phyloP scores from a whole-genome alignment of 2,113 vertebrate species.

The Pedetes capensis region DNA sequence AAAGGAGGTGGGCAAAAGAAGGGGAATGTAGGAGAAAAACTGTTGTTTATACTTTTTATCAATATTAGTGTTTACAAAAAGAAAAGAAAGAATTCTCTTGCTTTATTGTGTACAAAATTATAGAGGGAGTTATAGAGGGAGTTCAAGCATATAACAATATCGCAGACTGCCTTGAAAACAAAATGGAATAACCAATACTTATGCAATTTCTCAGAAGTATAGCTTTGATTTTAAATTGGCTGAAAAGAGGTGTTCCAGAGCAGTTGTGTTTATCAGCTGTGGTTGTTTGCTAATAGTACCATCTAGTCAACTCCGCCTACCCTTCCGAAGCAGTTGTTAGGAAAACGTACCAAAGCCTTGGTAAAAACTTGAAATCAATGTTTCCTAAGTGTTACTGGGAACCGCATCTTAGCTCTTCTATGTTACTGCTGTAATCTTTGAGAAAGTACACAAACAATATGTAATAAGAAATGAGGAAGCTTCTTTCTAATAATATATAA shows the following conservation, averaged over 20 bases:
- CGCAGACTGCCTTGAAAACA: slow-evolving; percentile 33
- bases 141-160: slow-evolving; percentile 37
- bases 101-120: slow-evolving; percentile 51
- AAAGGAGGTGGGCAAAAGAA: not conserved
- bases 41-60: slow-evolving; percentile 32
- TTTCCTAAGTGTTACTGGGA: slow-evolving; percentile 15
- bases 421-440: not conserved
- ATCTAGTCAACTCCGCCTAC: not conserved
- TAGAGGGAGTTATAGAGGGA: slow-evolving; percentile 10
- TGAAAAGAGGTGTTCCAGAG: slow-evolving; percentile 52
- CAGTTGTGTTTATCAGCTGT: not conserved
- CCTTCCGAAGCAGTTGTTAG: not conserved
- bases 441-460: slow-evolving; percentile 12
- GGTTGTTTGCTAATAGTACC: slow-evolving; percentile 34
- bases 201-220: slow-evolving; percentile 60
- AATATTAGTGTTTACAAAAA: slow-evolving; percentile 26
- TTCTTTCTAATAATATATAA: not conserved
- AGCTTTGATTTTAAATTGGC: slow-evolving; percentile 53
- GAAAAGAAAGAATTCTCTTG: slow-evolving; percentile 32
- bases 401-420: not conserved
- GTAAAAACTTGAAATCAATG: slow-evolving; percentile 50
- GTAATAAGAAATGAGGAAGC: not conserved
- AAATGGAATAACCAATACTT: slow-evolving; percentile 45
- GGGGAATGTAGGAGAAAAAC: not conserved
- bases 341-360: slow-evolving; percentile 7